Evolutionary conservation across 2,888 invertebrate species (phyloP).

Genomic region (Steinernema scapterisci): DNA sequence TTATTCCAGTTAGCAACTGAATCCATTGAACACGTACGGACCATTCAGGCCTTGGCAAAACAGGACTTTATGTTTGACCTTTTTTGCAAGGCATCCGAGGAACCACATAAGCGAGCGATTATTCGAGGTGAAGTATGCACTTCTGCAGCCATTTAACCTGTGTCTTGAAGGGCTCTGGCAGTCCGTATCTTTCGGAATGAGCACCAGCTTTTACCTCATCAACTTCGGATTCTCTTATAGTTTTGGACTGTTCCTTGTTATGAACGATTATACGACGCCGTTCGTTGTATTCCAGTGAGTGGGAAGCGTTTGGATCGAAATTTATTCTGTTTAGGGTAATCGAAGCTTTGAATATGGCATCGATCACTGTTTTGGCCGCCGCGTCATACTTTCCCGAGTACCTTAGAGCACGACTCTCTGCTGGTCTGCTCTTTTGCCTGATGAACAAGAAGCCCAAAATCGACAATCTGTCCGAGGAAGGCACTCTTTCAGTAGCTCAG

Average conservation of each 20-base stretch:
- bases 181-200: slow-evolving; percentile 47
- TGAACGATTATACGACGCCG: slow-evolving; percentile 35
- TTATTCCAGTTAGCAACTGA: slow-evolving; percentile 43
- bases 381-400: slow-evolving; percentile 47
- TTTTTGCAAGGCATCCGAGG: slow-evolving; percentile 40
- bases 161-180: slow-evolving; percentile 48
- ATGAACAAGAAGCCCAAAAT: slow-evolving; percentile 39
- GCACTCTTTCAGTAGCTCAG: slow-evolving; percentile 8
- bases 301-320: slow-evolving; percentile 6
- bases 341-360: slow-evolving; percentile 48
- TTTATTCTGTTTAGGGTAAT: slow-evolving; percentile 38
- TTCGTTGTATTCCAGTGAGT: slow-evolving; percentile 41
- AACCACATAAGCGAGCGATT: slow-evolving; percentile 38
- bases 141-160: not conserved
- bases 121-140: slow-evolving; percentile 33
- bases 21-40: slow-evolving; percentile 48
- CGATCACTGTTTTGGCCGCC: slow-evolving; percentile 39
- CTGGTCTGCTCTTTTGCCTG: slow-evolving; percentile 49
- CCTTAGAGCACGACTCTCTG: slow-evolving; percentile 43
- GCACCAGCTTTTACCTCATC: slow-evolving; percentile 39
- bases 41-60: slow-evolving; percentile 45
- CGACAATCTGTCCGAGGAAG: slow-evolving; percentile 39
- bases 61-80: slow-evolving; percentile 38
- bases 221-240: slow-evolving; percentile 44
- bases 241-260: slow-evolving; percentile 42